Conservation (phyloP, 2,797 vertebrate species). For the Malurus leucopterus region DNA sequence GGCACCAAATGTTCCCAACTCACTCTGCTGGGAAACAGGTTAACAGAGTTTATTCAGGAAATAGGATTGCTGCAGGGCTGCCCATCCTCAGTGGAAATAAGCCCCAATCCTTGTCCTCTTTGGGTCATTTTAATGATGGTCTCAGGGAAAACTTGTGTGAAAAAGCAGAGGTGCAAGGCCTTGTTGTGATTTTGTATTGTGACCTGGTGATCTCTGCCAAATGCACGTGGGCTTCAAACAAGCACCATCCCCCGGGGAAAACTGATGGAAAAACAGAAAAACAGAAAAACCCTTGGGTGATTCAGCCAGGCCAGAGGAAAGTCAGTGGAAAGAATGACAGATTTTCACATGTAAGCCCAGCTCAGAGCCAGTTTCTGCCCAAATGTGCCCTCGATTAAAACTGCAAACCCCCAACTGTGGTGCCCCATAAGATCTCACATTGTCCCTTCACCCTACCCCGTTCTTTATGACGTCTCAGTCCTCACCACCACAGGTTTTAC, state of each 20-base stretch:
- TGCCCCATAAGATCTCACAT: not conserved
- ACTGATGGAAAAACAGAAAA: not conserved
- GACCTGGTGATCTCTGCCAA: not conserved
- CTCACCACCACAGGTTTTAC: not conserved
- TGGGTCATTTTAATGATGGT: not conserved
- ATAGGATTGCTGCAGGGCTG: not conserved
- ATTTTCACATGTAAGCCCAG: not conserved
- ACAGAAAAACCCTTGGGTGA: rapidly evolving
- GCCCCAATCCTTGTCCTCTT: not conserved
- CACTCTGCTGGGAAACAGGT: not conserved
- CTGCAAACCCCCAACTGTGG: not conserved
- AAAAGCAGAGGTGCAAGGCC: not conserved
- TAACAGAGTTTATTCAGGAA: not conserved
- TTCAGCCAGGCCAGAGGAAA: not conserved
- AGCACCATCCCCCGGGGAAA: not conserved
- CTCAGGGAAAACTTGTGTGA: not conserved
- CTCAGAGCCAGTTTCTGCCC: not conserved
- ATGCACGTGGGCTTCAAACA: not conserved
- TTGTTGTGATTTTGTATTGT: not conserved
- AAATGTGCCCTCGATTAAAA: not conserved
- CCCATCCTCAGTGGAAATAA: not conserved
- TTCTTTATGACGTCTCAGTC: not conserved
- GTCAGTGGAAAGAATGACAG: not conserved
- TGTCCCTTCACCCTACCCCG: not conserved
- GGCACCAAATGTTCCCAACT: not conserved